A percentile compares a stretch with the other conserved stretches of the same genome.
Conservation (phyloP, 2,113 vertebrate genomes). For the Coryphaenoides rupestris region DNA sequence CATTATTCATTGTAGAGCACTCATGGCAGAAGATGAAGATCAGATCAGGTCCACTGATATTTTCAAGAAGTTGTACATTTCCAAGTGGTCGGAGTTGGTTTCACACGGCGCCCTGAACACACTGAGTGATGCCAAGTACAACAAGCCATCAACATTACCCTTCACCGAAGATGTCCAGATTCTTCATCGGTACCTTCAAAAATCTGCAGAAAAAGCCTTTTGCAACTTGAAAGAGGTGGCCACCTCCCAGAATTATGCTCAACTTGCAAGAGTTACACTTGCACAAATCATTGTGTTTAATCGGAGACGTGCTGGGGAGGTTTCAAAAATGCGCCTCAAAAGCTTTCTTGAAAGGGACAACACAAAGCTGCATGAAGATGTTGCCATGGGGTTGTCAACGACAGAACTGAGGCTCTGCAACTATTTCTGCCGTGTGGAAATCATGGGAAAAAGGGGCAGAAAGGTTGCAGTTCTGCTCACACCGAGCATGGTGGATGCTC, state of each 20-base stretch:
- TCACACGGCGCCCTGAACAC: constrained; percentile 23
- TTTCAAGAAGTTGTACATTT: constrained; percentile 21
- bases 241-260: constrained; percentile 10
- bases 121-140: constrained; percentile 13
- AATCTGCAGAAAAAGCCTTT: neutral
- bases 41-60: constrained; percentile 21
- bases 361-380: constrained; percentile 14
- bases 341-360: constrained; percentile 20
- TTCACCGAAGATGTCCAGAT: constrained; percentile 24
- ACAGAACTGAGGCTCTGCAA: constrained; percentile 26
- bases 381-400: constrained; percentile 20
- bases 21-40: constrained; percentile 24
- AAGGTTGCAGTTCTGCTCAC: neutral
- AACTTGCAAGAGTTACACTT: constrained; percentile 2
- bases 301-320: neutral
- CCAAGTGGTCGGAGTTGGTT: constrained; percentile 27
- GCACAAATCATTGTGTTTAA: constrained; percentile 2
- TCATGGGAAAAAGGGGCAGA: constrained; percentile 16
- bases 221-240: constrained; percentile 6
- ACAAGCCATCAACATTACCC: constrained; percentile 26
- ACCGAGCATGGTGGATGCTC: neutral
- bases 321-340: constrained; percentile 22
- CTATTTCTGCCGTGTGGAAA: constrained; percentile 24
- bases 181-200: constrained; percentile 24
- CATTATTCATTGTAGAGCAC: constrained; percentile 28